Conservation (phyloP, 1,140 invertebrate species). For the Hetaerina americana region DNA sequence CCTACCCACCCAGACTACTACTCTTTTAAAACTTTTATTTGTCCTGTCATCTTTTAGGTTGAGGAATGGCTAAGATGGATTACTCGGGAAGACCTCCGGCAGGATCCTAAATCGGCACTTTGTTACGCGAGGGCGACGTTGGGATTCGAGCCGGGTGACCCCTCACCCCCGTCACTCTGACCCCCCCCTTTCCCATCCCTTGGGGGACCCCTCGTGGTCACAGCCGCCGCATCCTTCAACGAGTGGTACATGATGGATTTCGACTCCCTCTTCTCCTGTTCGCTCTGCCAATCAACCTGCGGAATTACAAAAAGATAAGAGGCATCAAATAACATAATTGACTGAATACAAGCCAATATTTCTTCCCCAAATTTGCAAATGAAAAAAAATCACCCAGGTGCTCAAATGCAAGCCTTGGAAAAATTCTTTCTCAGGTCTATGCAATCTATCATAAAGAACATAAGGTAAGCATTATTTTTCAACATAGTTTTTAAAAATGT, state of each 20-base stretch:
- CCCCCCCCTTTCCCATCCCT: not conserved
- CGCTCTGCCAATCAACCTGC: constrained; percentile 55
- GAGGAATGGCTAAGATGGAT: not conserved
- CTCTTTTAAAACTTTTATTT: too few relatives aligned
- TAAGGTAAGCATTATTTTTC: too few relatives aligned
- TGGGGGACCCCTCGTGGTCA: not conserved
- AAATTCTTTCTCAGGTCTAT: too few relatives aligned
- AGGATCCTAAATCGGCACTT: not conserved
- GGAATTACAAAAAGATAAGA: constrained; percentile 16
- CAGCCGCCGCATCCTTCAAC: constrained; percentile 6
- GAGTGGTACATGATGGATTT: constrained; percentile 22
- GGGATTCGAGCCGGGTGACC: not conserved
- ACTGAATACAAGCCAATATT: too few relatives aligned
- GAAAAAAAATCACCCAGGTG: too few relatives aligned
- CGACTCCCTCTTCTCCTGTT: constrained; percentile 45
- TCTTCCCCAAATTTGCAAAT: too few relatives aligned
- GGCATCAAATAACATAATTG: too few relatives aligned
- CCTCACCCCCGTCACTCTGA: not conserved
- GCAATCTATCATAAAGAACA: too few relatives aligned
- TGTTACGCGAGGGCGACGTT: not conserved
- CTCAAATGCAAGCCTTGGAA: too few relatives aligned
- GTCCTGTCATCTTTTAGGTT: too few relatives aligned
- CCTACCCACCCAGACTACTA: too few relatives aligned
- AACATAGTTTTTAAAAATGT: too few relatives aligned
- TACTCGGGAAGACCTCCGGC: not conserved